Evolutionary conservation across 2,888 invertebrate genomes (phyloP).

Genomic region (Drosophila antonietae): DNA sequence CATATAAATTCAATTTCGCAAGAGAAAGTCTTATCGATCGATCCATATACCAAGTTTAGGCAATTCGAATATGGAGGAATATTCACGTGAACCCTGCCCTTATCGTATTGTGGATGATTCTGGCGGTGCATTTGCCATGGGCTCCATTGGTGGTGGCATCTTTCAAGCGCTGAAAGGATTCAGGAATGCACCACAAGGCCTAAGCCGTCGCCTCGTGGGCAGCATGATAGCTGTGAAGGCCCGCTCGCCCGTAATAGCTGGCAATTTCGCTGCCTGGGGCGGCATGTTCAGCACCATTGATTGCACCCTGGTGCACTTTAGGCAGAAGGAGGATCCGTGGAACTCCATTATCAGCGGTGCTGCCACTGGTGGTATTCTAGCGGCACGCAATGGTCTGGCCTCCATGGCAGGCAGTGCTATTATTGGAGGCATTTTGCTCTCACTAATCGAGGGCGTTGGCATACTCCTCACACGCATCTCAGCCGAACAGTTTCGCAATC

Average conservation of each 20-base stretch:
- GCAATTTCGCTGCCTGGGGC: conserved; percentile 70
- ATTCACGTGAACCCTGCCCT: conserved; percentile 97
- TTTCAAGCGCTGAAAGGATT: conserved; percentile 99
- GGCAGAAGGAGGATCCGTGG: conserved; percentile 74
- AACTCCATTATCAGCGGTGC: conserved; percentile 70
- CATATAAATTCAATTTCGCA: conserved; percentile 25
- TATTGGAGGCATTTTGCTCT: conserved; percentile 61
- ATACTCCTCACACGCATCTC: conserved; percentile 63
- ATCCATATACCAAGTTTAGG: conserved; percentile 16
- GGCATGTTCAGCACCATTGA: conserved; percentile 67
- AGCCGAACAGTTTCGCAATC: conserved; percentile 62
- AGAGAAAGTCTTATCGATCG: conserved; percentile 16
- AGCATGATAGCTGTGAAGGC: conserved; percentile 56
- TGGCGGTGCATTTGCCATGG: conserved; percentile 99
- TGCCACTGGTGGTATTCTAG: conserved; percentile 65
- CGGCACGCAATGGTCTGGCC: conserved; percentile 62
- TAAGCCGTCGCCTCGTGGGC: conserved; percentile 63
- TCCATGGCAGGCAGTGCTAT: conserved; percentile 69
- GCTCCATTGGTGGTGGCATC: conserved; percentile 98
- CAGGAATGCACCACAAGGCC: conserved; percentile 95
- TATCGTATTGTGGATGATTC: conserved; percentile 99
- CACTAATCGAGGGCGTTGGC: conserved; percentile 64
- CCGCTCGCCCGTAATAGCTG: conserved; percentile 59
- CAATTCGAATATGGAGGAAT: conserved; percentile 92
- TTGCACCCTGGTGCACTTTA: conserved; percentile 58